Conservation (phyloP, 2,113 vertebrate species). For the Seriola quinqueradiata region DNA sequence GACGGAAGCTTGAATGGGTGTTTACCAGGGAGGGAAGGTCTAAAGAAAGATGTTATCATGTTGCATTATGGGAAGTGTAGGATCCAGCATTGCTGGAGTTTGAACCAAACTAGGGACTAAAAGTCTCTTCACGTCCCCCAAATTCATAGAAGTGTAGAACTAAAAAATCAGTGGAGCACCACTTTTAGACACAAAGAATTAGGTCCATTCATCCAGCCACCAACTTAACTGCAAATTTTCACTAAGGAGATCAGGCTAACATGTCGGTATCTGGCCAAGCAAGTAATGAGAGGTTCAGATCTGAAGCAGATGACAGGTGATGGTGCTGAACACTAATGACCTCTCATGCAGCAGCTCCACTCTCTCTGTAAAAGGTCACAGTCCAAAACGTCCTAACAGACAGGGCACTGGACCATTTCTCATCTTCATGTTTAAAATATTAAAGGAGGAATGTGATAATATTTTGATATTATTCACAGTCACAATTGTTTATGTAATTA, state of each 20-base stretch:
- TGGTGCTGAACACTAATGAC: neutral
- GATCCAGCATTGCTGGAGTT: neutral
- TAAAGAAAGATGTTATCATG: neutral
- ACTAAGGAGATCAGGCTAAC: neutral
- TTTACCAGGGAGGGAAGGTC: neutral
- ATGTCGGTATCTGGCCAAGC: neutral
- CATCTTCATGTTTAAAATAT: neutral
- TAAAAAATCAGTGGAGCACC: too few species aligned
- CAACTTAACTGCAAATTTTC: neutral
- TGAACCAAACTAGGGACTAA: neutral
- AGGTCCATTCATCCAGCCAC: neutral
- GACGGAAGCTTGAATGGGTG: neutral
- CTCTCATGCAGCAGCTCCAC: neutral
- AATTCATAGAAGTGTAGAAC: too few species aligned
- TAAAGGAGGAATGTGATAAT: neutral
- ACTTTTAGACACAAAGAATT: neutral
- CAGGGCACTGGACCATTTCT: neutral
- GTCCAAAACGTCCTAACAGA: neutral
- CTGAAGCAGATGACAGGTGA: neutral
- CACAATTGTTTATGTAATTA: neutral
- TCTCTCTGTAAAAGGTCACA: conserved; percentile 2
- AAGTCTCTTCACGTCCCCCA: neutral
- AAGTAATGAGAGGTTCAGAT: neutral
- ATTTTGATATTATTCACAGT: neutral
- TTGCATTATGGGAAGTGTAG: neutral